Base-by-base conservation (phyloP, 2,113 vertebrate species). In the Carassius gibelio region DNA sequence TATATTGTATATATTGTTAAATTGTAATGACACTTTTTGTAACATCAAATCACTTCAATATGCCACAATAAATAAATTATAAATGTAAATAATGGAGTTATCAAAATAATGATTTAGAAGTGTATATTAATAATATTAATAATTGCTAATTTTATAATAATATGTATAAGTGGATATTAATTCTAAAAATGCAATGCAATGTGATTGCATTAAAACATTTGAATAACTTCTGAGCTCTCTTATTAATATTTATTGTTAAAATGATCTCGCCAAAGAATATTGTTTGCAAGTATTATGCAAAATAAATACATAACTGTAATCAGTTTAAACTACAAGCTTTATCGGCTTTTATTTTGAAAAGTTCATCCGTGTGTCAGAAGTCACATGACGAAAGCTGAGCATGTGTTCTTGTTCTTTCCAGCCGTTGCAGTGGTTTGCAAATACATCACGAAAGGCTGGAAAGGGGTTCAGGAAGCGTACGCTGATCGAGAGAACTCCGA, bases 381-480 rank as follows among this genome's bases (percentile, higher is more conserved):
- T 68, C 42, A 66, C 8, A 38, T 23, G 8, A 66, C 7, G 36
- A 48, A 15, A 30, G n/a, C 1, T 26, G 21, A 30, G 52, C 7
- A 48, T 45, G 62, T 38, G 45, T 52, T 36, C 38, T 55, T 92
- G 83, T 88, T 30, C 86, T 94, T 93, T 87, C 84, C 90, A 99
- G 98, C 95, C 78, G 92, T 97, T 88, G 95, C 95, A 75, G 79
- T 99, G 89, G 94, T 99, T 88, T 95, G 95, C 89, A 99, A 97
- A 90, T 99, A 99, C 85, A 91, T 98, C 84, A 97, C 95, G 85
- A 98, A 98, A 91, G 98, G 97, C 52, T 99, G 97, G 98, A 97
- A 96, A 88, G 97, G 96, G 72, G 96, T 98, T 66, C 94, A 97
- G 88, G 94, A 93, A 45, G 88, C 93, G 1, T 98, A 97, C 76